Evolutionary conservation across 2,797 vertebrate species (phyloP).

Genomic region (Paguma larvata): DNA sequence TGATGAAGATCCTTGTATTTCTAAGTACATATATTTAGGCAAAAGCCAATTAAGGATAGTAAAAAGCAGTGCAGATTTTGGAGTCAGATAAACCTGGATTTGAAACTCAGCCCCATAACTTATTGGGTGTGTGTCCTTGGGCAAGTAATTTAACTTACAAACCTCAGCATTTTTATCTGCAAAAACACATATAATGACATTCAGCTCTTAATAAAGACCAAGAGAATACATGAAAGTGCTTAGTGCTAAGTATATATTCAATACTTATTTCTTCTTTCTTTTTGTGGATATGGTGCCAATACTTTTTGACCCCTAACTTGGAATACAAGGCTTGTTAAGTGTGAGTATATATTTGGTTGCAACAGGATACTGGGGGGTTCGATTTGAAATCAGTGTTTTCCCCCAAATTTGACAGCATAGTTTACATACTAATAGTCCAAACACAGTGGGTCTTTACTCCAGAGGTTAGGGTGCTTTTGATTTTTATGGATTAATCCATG

Average conservation of each 20-base stretch:
- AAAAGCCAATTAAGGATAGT: slow-evolving; percentile 49
- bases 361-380: neutral
- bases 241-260: slow-evolving; percentile 24
- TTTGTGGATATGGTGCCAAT: neutral
- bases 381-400: slow-evolving; percentile 8
- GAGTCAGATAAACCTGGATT: slow-evolving; percentile 44
- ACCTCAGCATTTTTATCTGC: neutral
- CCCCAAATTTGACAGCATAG: slow-evolving; percentile 19
- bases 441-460: neutral
- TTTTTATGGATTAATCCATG: slow-evolving; percentile 30
- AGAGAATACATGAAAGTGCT: neutral
- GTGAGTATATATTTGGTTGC: neutral
- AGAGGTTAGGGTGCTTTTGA: neutral
- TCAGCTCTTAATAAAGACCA: slow-evolving; percentile 24
- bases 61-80: slow-evolving; percentile 30
- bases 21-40: slow-evolving; percentile 41
- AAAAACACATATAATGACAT: slow-evolving; percentile 13
- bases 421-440: slow-evolving; percentile 20
- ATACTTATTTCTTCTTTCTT: slow-evolving; percentile 23
- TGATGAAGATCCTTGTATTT: slow-evolving; percentile 46
- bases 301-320: slow-evolving; percentile 43
- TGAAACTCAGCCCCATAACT: slow-evolving; percentile 40
- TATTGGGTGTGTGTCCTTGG: neutral
- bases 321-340: slow-evolving; percentile 14
- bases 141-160: slow-evolving; percentile 40